A percentile compares a stretch with the other conserved stretches of the same genome.
These are phyloP conservation scores for Semotilus atromaculatus DNA, from an alignment of 2,797 vertebrate genomes.

Conservation along the genomic window DNA sequence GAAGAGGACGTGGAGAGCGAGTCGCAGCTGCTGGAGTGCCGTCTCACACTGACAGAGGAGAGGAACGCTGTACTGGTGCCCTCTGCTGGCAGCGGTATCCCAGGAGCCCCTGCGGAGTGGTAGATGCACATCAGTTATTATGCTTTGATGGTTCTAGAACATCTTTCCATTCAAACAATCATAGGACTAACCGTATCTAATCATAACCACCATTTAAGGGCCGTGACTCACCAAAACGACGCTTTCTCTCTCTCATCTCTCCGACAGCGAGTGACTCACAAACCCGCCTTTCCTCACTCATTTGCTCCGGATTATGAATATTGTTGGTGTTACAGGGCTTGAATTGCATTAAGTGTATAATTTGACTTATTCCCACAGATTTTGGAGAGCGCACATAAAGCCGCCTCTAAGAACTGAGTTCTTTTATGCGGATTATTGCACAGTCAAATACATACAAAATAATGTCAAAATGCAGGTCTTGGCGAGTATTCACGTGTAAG, in stretches of 20 bases:
- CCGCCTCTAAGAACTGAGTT: no score
- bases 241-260: no score
- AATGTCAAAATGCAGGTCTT: no score
- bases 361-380: neutral
- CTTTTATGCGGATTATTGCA: no score
- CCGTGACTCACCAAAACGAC: no score
- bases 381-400: neutral
- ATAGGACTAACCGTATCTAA: neutral
- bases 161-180: neutral
- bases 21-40: conserved; percentile 93
- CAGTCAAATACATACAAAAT: no score
- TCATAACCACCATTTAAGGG: neutral
- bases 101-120: conserved; percentile 95
- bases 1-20: conserved; percentile 94
- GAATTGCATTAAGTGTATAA: no score
- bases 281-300: no score
- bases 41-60: conserved; percentile 93
- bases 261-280: no score
- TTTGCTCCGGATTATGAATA: no score
- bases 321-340: neutral
- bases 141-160: neutral
- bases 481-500: no score
- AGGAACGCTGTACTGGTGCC: conserved; percentile 95
- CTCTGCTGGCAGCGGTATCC: conserved; percentile 94
- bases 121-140: conserved; percentile 61